These are phyloP conservation scores for Masticophis lateralis DNA, from an alignment of 2,797 vertebrate species.

Conservation along the genomic window DNA sequence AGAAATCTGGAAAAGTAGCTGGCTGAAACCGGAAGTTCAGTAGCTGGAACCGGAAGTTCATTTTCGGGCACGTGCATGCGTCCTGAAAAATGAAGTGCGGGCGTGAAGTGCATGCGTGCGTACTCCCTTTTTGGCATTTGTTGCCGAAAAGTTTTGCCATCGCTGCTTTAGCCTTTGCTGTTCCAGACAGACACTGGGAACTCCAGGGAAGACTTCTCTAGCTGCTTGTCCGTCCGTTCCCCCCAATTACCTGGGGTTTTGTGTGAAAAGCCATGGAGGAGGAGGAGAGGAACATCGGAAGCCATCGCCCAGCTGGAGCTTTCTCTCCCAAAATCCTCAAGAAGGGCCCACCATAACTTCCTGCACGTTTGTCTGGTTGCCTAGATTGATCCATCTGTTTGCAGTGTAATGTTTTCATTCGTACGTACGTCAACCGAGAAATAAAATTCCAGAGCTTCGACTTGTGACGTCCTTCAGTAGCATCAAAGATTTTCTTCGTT, in stretches of 20 bases:
- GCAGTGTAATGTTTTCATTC: not conserved
- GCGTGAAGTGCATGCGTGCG: too few species aligned
- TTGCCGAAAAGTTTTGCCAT: too few species aligned
- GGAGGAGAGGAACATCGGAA: not conserved
- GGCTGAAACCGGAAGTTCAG: too few species aligned
- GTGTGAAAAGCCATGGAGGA: not conserved
- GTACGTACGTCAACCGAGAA: not conserved
- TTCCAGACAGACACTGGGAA: not conserved
- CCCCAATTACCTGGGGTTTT: not conserved
- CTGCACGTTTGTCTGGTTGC: not conserved
- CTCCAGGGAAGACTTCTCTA: not conserved
- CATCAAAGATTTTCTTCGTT: fast-evolving
- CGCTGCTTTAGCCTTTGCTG: not conserved
- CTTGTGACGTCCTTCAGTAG: not conserved
- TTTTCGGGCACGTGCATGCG: too few species aligned
- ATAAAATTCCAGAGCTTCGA: not conserved
- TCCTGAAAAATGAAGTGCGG: too few species aligned
- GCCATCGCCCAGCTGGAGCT: not conserved
- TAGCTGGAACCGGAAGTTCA: too few species aligned
- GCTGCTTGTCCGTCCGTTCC: not conserved
- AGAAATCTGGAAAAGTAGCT: too few species aligned
- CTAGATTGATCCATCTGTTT: not conserved
- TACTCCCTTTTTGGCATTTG: too few species aligned
- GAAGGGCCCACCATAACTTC: fast-evolving
- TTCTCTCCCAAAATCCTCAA: not conserved